Evolutionary conservation across 1,140 invertebrate genomes (phyloP).

Genomic region (Anastrepha ludens): DNA sequence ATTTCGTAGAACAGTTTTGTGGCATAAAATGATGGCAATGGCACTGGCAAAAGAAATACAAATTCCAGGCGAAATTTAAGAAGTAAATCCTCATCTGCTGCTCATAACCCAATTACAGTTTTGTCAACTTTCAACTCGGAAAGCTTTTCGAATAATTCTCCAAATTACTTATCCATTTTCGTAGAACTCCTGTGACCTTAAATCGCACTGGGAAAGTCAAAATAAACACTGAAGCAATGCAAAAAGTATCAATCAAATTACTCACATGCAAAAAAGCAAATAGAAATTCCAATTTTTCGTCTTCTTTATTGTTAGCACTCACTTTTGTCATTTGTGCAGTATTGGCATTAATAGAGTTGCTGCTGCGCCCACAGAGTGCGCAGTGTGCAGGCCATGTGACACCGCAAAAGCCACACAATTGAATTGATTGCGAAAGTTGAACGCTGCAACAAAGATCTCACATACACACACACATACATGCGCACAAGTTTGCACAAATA

Average conservation of each 20-base stretch:
- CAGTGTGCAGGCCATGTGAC: neutral
- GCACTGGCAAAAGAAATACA: too few relatives aligned
- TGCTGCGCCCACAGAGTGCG: neutral
- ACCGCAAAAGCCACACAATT: constrained; percentile 20
- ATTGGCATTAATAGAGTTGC: neutral
- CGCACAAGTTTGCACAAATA: too few relatives aligned
- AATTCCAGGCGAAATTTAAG: too few relatives aligned
- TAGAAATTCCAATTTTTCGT: neutral
- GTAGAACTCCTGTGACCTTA: too few relatives aligned
- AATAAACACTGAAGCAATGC: neutral
- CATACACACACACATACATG: neutral
- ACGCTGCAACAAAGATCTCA: neutral
- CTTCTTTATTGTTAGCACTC: neutral
- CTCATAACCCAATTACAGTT: too few relatives aligned
- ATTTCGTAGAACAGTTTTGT: too few relatives aligned
- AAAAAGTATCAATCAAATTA: constrained; percentile 13
- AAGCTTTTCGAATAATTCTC: too few relatives aligned
- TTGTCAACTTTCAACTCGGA: too few relatives aligned
- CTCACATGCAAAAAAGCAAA: neutral
- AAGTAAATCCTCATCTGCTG: too few relatives aligned
- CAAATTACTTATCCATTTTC: too few relatives aligned
- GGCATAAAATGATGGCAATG: too few relatives aligned
- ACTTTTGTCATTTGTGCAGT: constrained; percentile 9
- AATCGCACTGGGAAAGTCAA: neutral
- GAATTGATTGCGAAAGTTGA: constrained; percentile 28